Percentiles rank a stretch among this genome's conserved stretches.
Evolutionary conservation across 2,888 invertebrate species (phyloP).

Genomic region (Nudaria mundana): DNA sequence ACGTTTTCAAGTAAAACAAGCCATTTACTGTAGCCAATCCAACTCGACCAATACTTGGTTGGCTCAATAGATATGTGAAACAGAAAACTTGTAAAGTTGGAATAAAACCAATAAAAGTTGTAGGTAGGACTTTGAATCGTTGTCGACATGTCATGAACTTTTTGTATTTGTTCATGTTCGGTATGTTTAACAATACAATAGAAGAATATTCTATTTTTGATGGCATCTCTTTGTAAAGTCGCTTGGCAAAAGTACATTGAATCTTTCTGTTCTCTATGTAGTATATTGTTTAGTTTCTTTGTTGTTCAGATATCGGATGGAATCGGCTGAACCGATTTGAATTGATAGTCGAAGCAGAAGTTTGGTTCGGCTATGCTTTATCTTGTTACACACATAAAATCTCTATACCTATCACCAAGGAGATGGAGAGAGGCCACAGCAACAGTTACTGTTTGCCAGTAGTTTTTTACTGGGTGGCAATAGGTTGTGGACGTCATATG

Average conservation of each 20-base stretch:
- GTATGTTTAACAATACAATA: conserved; percentile 17
- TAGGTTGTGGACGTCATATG: too few relatives aligned
- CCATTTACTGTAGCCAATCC: conserved; percentile 67
- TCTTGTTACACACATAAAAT: too few relatives aligned
- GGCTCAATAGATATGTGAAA: conserved; percentile 61
- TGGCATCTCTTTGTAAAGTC: conserved; percentile 10
- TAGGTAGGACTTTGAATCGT: conserved; percentile 47
- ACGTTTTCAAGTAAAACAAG: conserved; percentile 59
- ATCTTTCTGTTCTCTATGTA: not conserved
- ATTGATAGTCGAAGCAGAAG: too few relatives aligned
- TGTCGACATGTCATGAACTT: conserved; percentile 38
- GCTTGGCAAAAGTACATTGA: not conserved
- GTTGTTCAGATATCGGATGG: not conserved
- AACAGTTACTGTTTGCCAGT: too few relatives aligned
- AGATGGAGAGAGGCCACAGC: too few relatives aligned
- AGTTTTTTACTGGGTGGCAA: too few relatives aligned
- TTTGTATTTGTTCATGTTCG: conserved; percentile 22
- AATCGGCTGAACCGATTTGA: too few relatives aligned
- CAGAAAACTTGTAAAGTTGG: conserved; percentile 60
- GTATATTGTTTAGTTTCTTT: not conserved
- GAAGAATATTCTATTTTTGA: conserved; percentile 16
- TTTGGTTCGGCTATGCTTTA: too few relatives aligned
- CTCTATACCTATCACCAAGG: too few relatives aligned
- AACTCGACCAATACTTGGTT: conserved; percentile 55
- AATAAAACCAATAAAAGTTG: conserved; percentile 70